A percentile compares a stretch with the other conserved stretches of the same genome.
Conservation (phyloP, 1,140 invertebrate species). For the Aricia agestis region DNA sequence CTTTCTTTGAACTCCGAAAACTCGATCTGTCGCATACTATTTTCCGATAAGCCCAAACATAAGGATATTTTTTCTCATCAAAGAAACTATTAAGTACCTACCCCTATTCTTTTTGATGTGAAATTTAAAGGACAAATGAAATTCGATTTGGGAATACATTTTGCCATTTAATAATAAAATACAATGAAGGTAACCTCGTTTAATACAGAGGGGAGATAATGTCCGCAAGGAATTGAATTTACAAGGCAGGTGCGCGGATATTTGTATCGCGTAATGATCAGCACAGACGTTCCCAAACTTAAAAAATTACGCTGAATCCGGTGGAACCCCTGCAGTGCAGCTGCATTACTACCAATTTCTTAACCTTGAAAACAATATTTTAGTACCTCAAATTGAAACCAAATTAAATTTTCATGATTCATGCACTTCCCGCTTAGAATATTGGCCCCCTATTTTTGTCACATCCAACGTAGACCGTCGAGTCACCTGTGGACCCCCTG, state of each 20-base stretch:
- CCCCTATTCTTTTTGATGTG: not conserved
- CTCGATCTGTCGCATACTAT: no score
- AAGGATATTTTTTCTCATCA: no score
- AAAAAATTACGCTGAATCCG: no score
- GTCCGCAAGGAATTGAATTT: not conserved
- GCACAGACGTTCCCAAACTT: not conserved
- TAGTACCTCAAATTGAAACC: not conserved
- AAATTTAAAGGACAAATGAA: not conserved
- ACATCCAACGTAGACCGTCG: no score
- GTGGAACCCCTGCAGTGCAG: no score
- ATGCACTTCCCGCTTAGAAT: not conserved
- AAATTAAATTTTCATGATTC: no score
- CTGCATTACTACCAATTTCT: no score
- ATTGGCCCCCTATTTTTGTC: no score
- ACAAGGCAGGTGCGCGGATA: conserved; percentile 4
- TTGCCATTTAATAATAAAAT: not conserved
- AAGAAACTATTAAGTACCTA: not conserved
- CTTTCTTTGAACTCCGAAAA: no score
- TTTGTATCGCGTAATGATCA: not conserved
- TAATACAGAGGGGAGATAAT: not conserved
- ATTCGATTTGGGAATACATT: not conserved
- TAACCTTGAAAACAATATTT: no score
- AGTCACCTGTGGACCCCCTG: not conserved
- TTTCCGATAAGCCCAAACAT: no score
- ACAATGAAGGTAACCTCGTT: conserved; percentile 1